Evolutionary conservation across 2,113 vertebrate species (phyloP), one percentile per base, ranked within the genome.

Genomic region (Ceyx margarethae): DNA sequence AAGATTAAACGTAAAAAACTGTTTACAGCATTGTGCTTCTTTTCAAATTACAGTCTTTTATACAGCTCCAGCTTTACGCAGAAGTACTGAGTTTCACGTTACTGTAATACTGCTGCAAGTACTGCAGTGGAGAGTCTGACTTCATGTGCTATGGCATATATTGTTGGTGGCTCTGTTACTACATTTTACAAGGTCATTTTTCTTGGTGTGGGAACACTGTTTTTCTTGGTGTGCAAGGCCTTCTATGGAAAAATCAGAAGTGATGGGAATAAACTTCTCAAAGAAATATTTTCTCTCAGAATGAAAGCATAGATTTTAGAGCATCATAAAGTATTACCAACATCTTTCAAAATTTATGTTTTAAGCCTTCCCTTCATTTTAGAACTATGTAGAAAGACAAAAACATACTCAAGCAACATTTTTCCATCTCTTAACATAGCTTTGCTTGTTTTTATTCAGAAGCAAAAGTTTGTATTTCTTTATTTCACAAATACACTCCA

Each of bases 101-200:
- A 86, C 89, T 53, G 57, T 60, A 84, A 72, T 4, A 15, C 69
- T 57, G 69, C 91, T 87, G 87, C 62, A 42, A 95, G 81, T 5
- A 60, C 46, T 0, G 1, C 58, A 61, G 66, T 33, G 84, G 84
- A 94, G 94, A 89, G n/a, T 82, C 57, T 96, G 93, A 94, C 84
- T 92, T 84, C 89, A 79, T 78, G 84, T 19, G 58, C 95, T 78
- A 45, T 13, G 58, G 74, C 81, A 57, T 65, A 84, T 93, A 91
- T 68, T 85, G 87, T 81, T 87, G 87, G 91, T 93, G 94, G 91
- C 87, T 93, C 87, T 71, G 77, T 43, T 90, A 81, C 92, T 90
- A 23, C 57, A 22, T 84, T 89, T 83, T 42, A 91, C 71, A 81
- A 65, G 62, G 66, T 31, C 81, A 87, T 94, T 95, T 95, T 81